phyloP scores from a whole-genome alignment of 2,888 invertebrate species.

The Tethea ocularis region DNA sequence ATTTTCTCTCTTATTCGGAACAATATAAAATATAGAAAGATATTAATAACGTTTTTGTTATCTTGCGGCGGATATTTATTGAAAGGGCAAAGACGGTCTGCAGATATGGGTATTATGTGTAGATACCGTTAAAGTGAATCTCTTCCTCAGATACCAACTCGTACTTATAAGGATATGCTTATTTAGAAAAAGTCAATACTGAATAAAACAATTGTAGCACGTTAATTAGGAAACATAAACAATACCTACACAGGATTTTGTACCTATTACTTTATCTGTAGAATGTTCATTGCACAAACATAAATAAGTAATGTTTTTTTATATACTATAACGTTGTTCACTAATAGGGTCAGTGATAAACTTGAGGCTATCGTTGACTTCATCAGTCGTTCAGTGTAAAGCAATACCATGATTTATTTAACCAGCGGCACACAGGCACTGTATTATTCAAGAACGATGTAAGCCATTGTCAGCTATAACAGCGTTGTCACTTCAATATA shows the following conservation, averaged over 20 bases:
- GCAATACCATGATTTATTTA: not conserved
- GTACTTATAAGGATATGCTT: not conserved
- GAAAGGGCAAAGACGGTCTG: slow-evolving; percentile 25
- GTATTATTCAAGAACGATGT: not conserved
- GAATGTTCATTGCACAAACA: not conserved
- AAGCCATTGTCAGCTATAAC: slow-evolving; percentile 19
- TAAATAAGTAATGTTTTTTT: not conserved
- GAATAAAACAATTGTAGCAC: no score
- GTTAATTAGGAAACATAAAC: no score
- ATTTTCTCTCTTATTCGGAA: slow-evolving; percentile 24
- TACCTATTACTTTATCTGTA: not conserved
- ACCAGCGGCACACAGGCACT: not conserved
- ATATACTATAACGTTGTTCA: not conserved
- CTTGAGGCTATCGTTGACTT: not conserved
- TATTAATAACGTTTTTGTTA: slow-evolving; percentile 35
- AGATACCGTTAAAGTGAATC: not conserved
- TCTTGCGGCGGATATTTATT: slow-evolving; percentile 22
- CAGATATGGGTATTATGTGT: slow-evolving; percentile 12
- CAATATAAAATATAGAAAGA: slow-evolving; percentile 29
- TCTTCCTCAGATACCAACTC: not conserved
- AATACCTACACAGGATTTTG: no score
- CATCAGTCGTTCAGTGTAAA: not conserved
- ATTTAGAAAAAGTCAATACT: not conserved
- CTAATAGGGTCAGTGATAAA: not conserved
- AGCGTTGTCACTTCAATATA: slow-evolving; percentile 21